Evolutionary conservation across 37 sponge, comb jelly and placozoan species (phyloP).

Genomic region (Spongia lamella): DNA sequence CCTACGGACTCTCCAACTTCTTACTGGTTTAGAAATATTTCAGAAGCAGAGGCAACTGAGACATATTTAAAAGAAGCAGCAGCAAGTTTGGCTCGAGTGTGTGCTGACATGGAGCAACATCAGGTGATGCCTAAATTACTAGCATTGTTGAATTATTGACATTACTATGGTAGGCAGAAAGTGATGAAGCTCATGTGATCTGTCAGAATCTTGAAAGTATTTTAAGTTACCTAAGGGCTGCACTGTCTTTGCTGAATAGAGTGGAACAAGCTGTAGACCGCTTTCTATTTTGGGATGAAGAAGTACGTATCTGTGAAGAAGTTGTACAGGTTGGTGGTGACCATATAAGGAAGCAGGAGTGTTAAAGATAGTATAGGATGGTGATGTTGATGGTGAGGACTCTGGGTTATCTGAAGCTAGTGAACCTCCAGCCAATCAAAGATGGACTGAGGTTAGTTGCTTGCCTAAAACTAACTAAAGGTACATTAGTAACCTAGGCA

Average conservation of each 20-base stretch:
- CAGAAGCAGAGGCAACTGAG: constrained; percentile 41
- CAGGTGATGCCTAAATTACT: background rate
- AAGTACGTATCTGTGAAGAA: constrained; percentile 72
- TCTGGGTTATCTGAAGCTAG: constrained; percentile 66
- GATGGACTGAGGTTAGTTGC: constrained; percentile 75
- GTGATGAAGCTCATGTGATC: constrained; percentile 57
- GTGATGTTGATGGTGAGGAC: constrained; percentile 41
- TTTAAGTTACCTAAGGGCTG: constrained; percentile 57
- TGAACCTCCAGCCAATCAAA: constrained; percentile 55
- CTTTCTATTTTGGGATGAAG: constrained; percentile 89
- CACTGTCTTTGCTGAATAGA: constrained; percentile 63
- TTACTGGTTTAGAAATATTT: constrained; percentile 60
- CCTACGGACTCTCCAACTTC: constrained; percentile 4
- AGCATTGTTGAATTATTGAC: background rate
- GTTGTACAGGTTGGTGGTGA: constrained; percentile 30
- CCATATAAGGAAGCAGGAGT: no score
- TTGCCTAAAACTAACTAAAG: background rate
- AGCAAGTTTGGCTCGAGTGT: constrained; percentile 49
- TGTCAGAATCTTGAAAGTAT: constrained; percentile 71
- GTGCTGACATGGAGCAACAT: constrained; percentile 54
- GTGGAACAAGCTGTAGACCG: constrained; percentile 79
- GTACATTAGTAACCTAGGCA: constrained; percentile 35
- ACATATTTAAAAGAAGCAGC: constrained; percentile 72
- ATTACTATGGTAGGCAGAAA: constrained; percentile 8
- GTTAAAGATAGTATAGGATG: constrained; percentile 6